These are phyloP conservation scores for Ophion costatus DNA, from an alignment of 2,888 invertebrate species.

Conservation along the genomic window DNA sequence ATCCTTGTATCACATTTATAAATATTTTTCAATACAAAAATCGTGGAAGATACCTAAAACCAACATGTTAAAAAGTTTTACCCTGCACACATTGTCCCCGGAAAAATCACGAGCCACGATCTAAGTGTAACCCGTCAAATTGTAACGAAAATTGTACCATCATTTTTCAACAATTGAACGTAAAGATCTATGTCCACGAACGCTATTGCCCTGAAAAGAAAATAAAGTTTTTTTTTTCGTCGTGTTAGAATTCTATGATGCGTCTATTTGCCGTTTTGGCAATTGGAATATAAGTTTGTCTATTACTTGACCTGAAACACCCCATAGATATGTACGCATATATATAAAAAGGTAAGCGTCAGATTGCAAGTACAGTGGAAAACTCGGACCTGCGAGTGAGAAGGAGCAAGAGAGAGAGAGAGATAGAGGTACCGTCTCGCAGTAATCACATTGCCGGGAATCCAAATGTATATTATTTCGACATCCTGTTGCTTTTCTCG, in stretches of 20 bases:
- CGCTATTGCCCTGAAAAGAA: too few species aligned
- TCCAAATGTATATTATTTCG: constrained; percentile 78
- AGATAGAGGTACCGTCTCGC: constrained; percentile 38
- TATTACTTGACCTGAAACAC: neutral
- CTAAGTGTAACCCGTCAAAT: too few species aligned
- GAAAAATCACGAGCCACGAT: too few species aligned
- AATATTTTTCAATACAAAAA: too few species aligned
- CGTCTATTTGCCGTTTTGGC: neutral
- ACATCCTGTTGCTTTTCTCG: constrained; percentile 77
- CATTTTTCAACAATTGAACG: too few species aligned
- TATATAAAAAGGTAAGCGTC: constrained; percentile 19
- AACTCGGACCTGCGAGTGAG: constrained; percentile 45
- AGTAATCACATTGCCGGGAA: constrained; percentile 66
- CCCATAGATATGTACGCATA: neutral
- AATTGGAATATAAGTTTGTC: neutral
- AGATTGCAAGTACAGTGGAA: constrained; percentile 64
- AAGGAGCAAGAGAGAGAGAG: constrained; percentile 13
- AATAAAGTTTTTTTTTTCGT: neutral
- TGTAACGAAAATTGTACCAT: too few species aligned
- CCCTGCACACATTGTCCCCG: too few species aligned
- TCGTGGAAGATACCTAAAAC: too few species aligned
- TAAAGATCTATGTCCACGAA: too few species aligned
- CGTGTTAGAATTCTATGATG: neutral
- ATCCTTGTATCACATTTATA: too few species aligned
- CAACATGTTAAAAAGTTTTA: too few species aligned